Conservation (phyloP, 2,113 vertebrate species). For the Mormoops blainvillei region DNA sequence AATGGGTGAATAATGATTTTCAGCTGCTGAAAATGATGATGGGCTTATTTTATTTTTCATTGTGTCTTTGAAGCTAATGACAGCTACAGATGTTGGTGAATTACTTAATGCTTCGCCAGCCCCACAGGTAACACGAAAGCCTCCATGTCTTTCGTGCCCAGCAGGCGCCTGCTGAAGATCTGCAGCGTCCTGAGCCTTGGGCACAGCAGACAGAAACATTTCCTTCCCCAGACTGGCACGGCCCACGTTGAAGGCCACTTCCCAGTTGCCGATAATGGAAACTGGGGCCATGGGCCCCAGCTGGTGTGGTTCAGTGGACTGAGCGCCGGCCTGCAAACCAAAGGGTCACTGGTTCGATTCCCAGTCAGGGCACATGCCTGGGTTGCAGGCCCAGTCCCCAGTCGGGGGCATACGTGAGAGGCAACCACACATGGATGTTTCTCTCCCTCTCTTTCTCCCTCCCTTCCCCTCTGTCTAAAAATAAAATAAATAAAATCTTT, state of each 20-base stretch:
- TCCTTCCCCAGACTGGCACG: not conserved
- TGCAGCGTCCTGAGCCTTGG: not conserved
- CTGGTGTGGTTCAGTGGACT: too few relatives aligned
- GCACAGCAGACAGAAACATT: not conserved
- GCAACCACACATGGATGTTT: too few relatives aligned
- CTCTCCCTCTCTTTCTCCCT: too few relatives aligned
- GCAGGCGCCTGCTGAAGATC: not conserved
- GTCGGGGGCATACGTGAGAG: too few relatives aligned
- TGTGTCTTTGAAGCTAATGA: conserved; percentile 21
- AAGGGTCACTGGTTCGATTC: too few relatives aligned
- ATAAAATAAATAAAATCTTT: too few relatives aligned
- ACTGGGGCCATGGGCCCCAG: too few relatives aligned
- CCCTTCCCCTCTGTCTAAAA: too few relatives aligned
- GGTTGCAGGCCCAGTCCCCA: too few relatives aligned
- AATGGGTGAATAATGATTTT: not conserved
- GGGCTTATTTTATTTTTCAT: not conserved
- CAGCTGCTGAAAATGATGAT: not conserved
- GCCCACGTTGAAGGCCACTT: not conserved
- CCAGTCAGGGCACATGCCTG: too few relatives aligned
- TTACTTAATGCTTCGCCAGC: too few relatives aligned
- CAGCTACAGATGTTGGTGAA: not conserved
- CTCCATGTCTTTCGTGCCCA: not conserved
- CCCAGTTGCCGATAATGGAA: not conserved
- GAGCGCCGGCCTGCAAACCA: too few relatives aligned
- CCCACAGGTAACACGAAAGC: not conserved